Evolutionary conservation across 2,888 invertebrate genomes (phyloP).

Genomic region (Tortrix viridana): DNA sequence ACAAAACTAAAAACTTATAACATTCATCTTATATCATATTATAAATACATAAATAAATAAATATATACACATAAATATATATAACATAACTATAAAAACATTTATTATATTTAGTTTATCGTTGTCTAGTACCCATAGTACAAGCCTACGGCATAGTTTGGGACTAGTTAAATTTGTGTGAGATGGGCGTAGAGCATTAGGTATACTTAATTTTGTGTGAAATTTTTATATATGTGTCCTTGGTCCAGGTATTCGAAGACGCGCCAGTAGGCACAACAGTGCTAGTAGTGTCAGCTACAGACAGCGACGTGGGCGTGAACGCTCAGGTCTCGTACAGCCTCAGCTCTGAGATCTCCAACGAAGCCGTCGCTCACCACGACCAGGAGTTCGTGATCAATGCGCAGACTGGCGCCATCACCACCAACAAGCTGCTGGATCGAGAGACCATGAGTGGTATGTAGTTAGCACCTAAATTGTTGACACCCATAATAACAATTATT

Average conservation of each 20-base stretch:
- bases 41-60: too few species aligned
- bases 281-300: slow-evolving; percentile 94
- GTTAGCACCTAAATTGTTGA: too few species aligned
- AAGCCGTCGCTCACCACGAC: slow-evolving; percentile 86
- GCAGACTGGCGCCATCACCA: slow-evolving; percentile 96
- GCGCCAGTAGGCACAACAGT: slow-evolving; percentile 96
- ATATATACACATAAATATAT: too few species aligned
- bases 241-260: slow-evolving; percentile 92
- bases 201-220: too few species aligned
- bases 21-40: too few species aligned
- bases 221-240: neutral
- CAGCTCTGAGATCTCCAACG: slow-evolving; percentile 84
- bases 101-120: too few species aligned
- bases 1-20: too few species aligned
- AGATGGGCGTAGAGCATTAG: too few species aligned
- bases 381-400: slow-evolving; percentile 94
- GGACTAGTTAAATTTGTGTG: too few species aligned
- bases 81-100: too few species aligned
- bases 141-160: too few species aligned
- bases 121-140: too few species aligned
- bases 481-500: neutral
- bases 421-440: slow-evolving; percentile 92
- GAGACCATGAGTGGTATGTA: slow-evolving; percentile 87
- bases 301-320: slow-evolving; percentile 97
- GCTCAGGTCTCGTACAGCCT: slow-evolving; percentile 93